phyloP scores from a whole-genome alignment of 2,797 vertebrate genomes.

The Agapornis canus region DNA sequence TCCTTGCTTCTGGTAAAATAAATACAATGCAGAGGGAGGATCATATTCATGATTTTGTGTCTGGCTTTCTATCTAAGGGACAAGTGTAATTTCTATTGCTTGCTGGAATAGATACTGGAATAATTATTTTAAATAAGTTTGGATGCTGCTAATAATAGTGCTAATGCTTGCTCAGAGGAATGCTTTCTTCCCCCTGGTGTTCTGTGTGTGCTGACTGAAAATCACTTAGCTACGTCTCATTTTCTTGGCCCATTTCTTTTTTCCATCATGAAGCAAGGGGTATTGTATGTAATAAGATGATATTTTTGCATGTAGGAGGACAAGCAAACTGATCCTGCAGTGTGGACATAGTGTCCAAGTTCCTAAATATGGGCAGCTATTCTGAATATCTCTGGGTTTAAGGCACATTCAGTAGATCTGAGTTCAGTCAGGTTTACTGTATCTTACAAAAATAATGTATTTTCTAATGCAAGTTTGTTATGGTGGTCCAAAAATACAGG shows the following conservation, averaged over 20 bases:
- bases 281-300: background rate
- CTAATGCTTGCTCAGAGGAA: conserved; percentile 1
- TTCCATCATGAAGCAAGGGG: background rate
- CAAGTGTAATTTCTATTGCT: background rate
- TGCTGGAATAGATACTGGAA: conserved; percentile 10
- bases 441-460: background rate
- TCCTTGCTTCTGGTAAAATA: background rate
- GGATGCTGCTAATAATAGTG: conserved; percentile 43
- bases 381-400: background rate
- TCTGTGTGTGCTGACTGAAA: conserved; percentile 35
- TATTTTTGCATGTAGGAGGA: background rate
- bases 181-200: conserved; percentile 11
- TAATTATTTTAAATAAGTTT: conserved; percentile 32
- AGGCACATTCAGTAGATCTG: background rate
- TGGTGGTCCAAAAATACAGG: background rate
- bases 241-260: background rate
- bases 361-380: background rate
- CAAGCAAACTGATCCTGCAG: background rate
- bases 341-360: rapidly evolving
- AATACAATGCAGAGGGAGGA: background rate
- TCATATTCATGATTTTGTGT: conserved; percentile 12
- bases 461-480: background rate
- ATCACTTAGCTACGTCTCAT: background rate
- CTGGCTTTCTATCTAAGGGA: background rate
- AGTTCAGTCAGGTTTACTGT: background rate